Evolutionary conservation across 2,113 vertebrate species (phyloP).

Genomic region (Toxotes jaculatrix): DNA sequence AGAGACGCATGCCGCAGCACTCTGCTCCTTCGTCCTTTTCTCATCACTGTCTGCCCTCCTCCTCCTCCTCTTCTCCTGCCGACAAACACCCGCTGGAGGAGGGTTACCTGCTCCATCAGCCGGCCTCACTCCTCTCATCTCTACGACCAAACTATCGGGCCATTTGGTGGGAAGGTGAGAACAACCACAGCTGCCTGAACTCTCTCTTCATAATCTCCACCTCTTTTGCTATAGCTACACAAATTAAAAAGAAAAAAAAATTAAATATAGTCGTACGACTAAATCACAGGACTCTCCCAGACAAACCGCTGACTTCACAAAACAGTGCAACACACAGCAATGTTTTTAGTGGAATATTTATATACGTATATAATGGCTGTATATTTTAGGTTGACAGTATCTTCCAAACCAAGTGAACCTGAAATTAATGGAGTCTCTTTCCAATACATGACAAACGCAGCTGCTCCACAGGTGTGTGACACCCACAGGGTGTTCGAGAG

Average conservation of each 20-base stretch:
- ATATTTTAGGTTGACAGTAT: neutral
- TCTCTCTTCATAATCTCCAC: neutral
- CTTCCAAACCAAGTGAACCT: neutral
- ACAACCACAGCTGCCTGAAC: slow-evolving; percentile 43
- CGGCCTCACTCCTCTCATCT: neutral
- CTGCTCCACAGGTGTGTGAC: slow-evolving; percentile 42
- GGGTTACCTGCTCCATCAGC: slow-evolving; percentile 3
- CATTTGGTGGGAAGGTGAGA: slow-evolving; percentile 53
- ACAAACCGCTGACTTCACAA: neutral
- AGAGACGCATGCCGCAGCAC: slow-evolving; percentile 35
- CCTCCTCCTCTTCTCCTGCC: neutral
- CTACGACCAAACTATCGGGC: neutral
- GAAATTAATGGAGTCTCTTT: neutral
- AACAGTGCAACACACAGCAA: neutral
- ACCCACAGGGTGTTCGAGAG: slow-evolving; percentile 11
- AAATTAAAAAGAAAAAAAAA: neutral
- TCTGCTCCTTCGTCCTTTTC: slow-evolving; percentile 82
- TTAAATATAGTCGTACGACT: too few species aligned
- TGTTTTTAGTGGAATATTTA: neutral
- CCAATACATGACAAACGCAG: neutral
- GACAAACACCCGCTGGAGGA: slow-evolving; percentile 53
- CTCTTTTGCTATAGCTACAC: too few species aligned
- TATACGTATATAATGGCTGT: neutral
- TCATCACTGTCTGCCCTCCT: slow-evolving; percentile 44
- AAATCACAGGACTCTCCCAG: too few species aligned